Percentiles rank a stretch among this genome's conserved stretches.
These are phyloP conservation scores for Antigone vipio DNA, from an alignment of 2,113 vertebrate genomes.

Conservation along the genomic window DNA sequence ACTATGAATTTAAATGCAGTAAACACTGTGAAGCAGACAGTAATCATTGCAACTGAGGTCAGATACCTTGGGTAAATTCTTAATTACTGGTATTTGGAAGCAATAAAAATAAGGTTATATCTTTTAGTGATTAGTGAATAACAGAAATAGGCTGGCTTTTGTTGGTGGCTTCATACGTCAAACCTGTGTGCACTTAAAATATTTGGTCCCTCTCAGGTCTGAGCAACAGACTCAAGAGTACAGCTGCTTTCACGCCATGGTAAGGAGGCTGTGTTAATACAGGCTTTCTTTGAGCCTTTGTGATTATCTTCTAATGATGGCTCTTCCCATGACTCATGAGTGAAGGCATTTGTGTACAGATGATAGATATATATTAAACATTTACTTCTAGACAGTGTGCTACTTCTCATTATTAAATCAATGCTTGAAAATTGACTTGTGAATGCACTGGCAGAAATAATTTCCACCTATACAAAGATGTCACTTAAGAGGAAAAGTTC, in stretches of 20 bases:
- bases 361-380: constrained; percentile 33
- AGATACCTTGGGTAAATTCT: background rate
- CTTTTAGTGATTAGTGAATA: background rate
- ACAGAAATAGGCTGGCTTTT: background rate
- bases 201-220: background rate
- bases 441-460: constrained; percentile 41
- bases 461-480: constrained; percentile 50
- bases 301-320: background rate
- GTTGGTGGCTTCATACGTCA: background rate
- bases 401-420: constrained; percentile 56
- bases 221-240: background rate
- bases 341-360: constrained; percentile 11
- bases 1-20: background rate
- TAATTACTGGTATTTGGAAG: background rate
- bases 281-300: background rate
- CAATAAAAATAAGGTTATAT: background rate
- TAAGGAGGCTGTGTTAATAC: background rate
- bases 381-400: constrained; percentile 29
- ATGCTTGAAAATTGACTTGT: background rate
- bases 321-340: background rate
- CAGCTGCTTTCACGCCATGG: background rate
- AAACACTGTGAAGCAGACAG: background rate
- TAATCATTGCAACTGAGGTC: background rate
- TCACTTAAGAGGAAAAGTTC: constrained; percentile 28
- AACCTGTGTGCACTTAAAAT: background rate